Evolutionary conservation across 1,140 invertebrate species (phyloP), one percentile per base, ranked within the genome.

Genomic region (Drosophila ogumai): DNA sequence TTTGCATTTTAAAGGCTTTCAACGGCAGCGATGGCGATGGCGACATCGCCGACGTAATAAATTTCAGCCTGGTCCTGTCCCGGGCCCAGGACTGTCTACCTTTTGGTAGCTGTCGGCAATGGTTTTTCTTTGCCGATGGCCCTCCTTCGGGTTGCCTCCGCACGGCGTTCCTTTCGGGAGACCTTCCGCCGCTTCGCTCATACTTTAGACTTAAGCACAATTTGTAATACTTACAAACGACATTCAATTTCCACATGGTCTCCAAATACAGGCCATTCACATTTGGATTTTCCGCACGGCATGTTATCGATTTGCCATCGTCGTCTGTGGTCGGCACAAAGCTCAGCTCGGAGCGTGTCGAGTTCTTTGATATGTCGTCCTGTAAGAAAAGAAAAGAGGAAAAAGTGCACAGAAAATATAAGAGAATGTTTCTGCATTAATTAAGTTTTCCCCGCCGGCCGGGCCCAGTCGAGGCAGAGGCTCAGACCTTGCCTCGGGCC

Each of bases 241-340:
- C 96, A 93, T 96, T 95, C 79, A 98, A 95, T 90, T 95, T 96
- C 96, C 96, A 97, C 54, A 96, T 95, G 66, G 96, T 96, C 92
- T 98, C 96, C 64, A 97, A 93, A 85, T 94, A 96, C 60, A 97
- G 94, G 43, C 96, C 95, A 41, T 96, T 96, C 55, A 97, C 95
- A 93, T 96, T 96, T 36, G 97, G 96, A 93, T 98, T 98, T 93
- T 98, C 96, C 17, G 96, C 96, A 72, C 96, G 94, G 92, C 97
- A 98, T 57, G 96, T 97, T 92, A 98, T 95, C 77, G 96, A 95
- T 93, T 97, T 97, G 65, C 96, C 96, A 91, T 97, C 96, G 93
- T 98, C 97, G 75, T 97, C 96, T 77, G 96, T 95, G 47, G 94
- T 96, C 46, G 97, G 96, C 69, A 96, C 95, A 93, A 98, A 97